These are phyloP conservation scores for Pandemis cinnamomeana DNA, from an alignment of 2,888 invertebrate genomes.

Conservation along the genomic window DNA sequence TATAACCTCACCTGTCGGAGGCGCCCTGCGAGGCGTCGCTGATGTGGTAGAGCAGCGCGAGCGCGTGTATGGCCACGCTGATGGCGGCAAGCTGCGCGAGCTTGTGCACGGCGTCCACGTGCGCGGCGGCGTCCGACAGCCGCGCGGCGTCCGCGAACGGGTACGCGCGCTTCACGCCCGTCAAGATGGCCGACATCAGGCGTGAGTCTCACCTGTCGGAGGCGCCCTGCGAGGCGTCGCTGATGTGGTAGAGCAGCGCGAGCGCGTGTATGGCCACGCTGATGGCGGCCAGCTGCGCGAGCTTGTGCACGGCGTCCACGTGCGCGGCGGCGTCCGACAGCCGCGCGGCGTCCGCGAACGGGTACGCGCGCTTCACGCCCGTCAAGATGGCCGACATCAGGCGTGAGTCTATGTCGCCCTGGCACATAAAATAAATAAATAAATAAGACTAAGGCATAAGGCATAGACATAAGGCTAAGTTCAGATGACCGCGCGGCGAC, in stretches of 20 bases:
- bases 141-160: slow-evolving; percentile 90
- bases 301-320: slow-evolving; percentile 89
- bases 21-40: slow-evolving; percentile 76
- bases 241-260: slow-evolving; percentile 81
- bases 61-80: slow-evolving; percentile 82
- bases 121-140: slow-evolving; percentile 80
- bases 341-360: slow-evolving; percentile 88
- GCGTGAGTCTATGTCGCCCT: slow-evolving; percentile 90
- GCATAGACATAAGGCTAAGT: no score
- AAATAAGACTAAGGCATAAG: no score
- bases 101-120: slow-evolving; percentile 89
- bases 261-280: slow-evolving; percentile 83
- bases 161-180: slow-evolving; percentile 92
- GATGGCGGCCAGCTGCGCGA: slow-evolving; percentile 89
- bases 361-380: slow-evolving; percentile 93
- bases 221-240: slow-evolving; percentile 75
- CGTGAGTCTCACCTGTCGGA: slow-evolving; percentile 88
- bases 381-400: slow-evolving; percentile 91
- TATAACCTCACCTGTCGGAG: slow-evolving; percentile 81
- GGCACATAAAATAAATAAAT: no score
- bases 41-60: slow-evolving; percentile 82
- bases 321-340: slow-evolving; percentile 84
- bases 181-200: slow-evolving; percentile 90
- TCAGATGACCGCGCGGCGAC: no score
- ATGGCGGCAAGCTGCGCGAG: slow-evolving; percentile 90